These are phyloP conservation scores for Hemiscyllium ocellatum DNA, from an alignment of 2,113 vertebrate genomes.

Conservation along the genomic window DNA sequence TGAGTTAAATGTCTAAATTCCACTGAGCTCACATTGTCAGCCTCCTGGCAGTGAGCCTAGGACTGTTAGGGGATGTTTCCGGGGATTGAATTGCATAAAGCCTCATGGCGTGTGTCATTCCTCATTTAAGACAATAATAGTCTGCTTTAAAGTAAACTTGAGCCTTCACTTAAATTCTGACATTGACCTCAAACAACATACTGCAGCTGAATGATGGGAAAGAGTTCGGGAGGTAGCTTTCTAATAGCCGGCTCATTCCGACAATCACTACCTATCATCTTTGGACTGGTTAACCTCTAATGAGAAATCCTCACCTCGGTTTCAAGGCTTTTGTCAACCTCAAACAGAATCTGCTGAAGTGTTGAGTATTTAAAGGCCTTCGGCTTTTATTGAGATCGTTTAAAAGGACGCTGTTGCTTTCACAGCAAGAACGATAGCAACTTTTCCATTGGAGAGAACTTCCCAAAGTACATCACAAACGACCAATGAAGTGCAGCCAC, in stretches of 20 bases:
- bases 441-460: background rate
- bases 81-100: background rate
- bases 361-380: background rate
- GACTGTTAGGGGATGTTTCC: background rate
- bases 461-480: background rate
- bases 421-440: background rate
- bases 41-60: background rate
- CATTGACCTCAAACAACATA: background rate
- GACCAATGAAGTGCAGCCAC: background rate
- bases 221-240: background rate
- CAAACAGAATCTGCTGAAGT: background rate
- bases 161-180: background rate
- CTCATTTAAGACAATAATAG: background rate
- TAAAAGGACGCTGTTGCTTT: background rate
- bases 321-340: background rate
- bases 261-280: background rate
- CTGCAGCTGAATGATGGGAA: background rate
- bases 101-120: background rate
- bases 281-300: background rate
- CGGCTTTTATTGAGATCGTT: background rate
- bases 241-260: background rate
- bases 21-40: background rate
- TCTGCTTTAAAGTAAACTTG: background rate
- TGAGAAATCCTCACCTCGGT: background rate
- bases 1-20: background rate